These are phyloP conservation scores for Drosophila gaucha DNA, from an alignment of 2,888 invertebrate genomes.

Conservation along the genomic window DNA sequence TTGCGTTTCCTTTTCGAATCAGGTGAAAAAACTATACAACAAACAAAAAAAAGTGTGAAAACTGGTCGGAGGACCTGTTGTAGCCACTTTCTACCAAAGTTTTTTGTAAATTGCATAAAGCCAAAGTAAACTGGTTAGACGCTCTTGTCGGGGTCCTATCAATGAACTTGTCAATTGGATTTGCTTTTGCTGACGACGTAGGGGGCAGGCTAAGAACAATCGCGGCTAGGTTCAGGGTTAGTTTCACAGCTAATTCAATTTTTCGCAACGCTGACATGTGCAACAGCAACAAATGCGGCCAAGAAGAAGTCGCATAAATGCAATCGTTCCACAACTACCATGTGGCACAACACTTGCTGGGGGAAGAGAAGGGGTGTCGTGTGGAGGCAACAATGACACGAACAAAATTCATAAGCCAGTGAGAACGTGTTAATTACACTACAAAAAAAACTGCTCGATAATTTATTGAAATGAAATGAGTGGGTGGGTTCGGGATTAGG, in stretches of 20 bases:
- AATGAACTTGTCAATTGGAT: constrained; percentile 77
- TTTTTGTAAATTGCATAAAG: constrained; percentile 58
- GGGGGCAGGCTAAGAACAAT: constrained; percentile 38
- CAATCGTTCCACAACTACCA: constrained; percentile 33
- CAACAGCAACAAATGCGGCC: constrained; percentile 66
- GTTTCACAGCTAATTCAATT: constrained; percentile 71
- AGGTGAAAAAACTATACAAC: constrained; percentile 55
- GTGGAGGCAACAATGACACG: constrained; percentile 13
- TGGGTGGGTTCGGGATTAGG: constrained; percentile 1
- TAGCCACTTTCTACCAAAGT: constrained; percentile 66
- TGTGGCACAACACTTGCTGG: constrained; percentile 20
- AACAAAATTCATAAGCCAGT: constrained; percentile 54
- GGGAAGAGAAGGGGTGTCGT: background rate
- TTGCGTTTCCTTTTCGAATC: constrained; percentile 72
- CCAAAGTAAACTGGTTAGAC: constrained; percentile 49
- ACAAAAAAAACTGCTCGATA: constrained; percentile 40
- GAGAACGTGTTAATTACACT: constrained; percentile 75
- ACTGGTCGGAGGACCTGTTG: constrained; percentile 68
- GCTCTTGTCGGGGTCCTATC: constrained; percentile 46
- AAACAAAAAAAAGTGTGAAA: constrained; percentile 64
- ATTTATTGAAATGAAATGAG: constrained; percentile 55
- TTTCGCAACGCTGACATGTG: constrained; percentile 52
- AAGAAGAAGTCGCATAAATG: constrained; percentile 75
- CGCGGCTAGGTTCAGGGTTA: constrained; percentile 72
- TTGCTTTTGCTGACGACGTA: constrained; percentile 51